Conservation (phyloP, 1,140 invertebrate species). For the Caenorhabditis tropicalis region DNA sequence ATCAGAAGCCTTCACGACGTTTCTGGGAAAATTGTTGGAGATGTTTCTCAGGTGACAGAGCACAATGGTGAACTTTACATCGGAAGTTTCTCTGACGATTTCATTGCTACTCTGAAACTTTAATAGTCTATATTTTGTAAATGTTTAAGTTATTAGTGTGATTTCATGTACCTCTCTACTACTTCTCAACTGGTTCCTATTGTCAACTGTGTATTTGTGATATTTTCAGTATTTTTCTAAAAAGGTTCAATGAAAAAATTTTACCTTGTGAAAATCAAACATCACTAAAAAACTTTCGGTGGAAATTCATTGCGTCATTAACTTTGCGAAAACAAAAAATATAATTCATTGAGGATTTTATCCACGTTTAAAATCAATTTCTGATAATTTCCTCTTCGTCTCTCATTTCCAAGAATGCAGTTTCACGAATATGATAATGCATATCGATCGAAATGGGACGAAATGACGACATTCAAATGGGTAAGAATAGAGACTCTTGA, state of each 20-base stretch:
- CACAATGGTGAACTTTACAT: constrained; percentile 18
- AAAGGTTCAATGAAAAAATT: too few relatives aligned
- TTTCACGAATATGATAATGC: background rate
- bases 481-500: background rate
- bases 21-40: constrained; percentile 66
- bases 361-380: too few relatives aligned
- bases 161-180: background rate
- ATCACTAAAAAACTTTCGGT: too few relatives aligned
- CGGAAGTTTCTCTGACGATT: background rate
- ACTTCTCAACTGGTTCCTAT: background rate
- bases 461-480: constrained; percentile 2
- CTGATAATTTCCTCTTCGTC: too few relatives aligned
- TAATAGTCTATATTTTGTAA: background rate
- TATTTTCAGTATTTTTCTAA: background rate
- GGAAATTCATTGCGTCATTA: too few relatives aligned
- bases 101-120: constrained; percentile 2
- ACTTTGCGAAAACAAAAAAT: too few relatives aligned
- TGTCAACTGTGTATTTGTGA: background rate
- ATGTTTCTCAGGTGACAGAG: constrained; percentile 70
- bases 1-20: constrained; percentile 73
- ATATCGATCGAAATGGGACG: constrained; percentile 21
- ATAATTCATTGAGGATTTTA: too few relatives aligned
- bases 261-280: too few relatives aligned
- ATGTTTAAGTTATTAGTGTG: background rate
- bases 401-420: background rate